phyloP scores from a whole-genome alignment of 2,113 vertebrate genomes.

The Hippoglossus stenolepis region DNA sequence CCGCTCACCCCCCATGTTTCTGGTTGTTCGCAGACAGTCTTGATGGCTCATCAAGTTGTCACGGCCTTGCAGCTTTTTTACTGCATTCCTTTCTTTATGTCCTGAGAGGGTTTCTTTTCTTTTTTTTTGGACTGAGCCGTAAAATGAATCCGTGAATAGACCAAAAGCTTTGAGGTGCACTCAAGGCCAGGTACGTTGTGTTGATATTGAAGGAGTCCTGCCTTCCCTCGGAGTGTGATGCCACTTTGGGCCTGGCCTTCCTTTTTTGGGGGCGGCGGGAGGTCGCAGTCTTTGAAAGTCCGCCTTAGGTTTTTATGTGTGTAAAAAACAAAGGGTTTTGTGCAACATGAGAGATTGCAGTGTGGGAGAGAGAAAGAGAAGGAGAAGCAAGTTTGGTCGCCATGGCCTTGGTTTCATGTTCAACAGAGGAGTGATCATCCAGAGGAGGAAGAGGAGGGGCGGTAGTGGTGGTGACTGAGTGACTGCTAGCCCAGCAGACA shows the following conservation, averaged over 20 bases:
- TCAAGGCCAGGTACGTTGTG: conserved; percentile 62
- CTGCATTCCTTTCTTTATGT: conserved; percentile 70
- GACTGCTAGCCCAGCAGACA: conserved; percentile 62
- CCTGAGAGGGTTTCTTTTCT: conserved; percentile 18
- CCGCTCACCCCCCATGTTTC: neutral
- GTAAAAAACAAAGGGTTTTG: conserved; percentile 83
- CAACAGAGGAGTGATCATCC: conserved; percentile 67
- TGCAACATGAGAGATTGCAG: conserved; percentile 46
- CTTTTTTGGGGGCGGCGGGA: conserved; percentile 39
- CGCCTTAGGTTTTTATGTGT: conserved; percentile 30
- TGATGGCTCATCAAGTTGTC: conserved; percentile 64
- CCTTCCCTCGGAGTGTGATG: conserved; percentile 37
- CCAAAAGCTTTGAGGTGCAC: conserved; percentile 58
- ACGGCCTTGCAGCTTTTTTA: conserved; percentile 51
- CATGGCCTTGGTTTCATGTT: conserved; percentile 53
- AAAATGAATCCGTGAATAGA: conserved; percentile 62
- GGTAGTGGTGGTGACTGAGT: conserved; percentile 50
- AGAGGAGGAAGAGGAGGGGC: conserved; percentile 13
- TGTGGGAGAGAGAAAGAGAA: conserved; percentile 29
- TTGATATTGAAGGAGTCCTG: conserved; percentile 43
- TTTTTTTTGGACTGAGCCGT: conserved; percentile 36
- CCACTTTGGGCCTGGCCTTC: conserved; percentile 50
- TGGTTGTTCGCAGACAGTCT: conserved; percentile 56
- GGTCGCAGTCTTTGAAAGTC: conserved; percentile 42
- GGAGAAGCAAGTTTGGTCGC: conserved; percentile 36